These are phyloP conservation scores for Pontoporia blainvillei DNA, from an alignment of 2,113 vertebrate genomes.

Conservation along the genomic window DNA sequence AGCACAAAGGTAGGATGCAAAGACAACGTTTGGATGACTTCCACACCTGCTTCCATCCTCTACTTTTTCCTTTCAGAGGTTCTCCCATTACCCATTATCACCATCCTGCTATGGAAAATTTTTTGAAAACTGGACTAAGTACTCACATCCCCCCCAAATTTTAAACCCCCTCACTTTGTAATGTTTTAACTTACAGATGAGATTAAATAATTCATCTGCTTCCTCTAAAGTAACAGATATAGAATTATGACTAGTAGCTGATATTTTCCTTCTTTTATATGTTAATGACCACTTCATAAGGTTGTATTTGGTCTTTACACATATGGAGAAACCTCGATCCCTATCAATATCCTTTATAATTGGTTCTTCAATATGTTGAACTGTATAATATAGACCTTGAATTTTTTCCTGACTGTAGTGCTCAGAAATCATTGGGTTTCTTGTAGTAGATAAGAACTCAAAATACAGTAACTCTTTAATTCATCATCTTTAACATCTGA, in stretches of 20 bases:
- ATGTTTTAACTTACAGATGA: slow-evolving; percentile 12
- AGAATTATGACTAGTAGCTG: neutral
- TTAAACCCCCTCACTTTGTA: neutral
- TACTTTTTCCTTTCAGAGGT: neutral
- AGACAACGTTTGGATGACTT: neutral
- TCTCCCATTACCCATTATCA: neutral
- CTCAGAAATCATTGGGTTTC: neutral
- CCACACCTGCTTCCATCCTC: neutral
- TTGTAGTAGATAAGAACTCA: neutral
- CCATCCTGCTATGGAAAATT: neutral
- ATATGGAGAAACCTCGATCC: neutral
- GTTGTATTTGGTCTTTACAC: neutral
- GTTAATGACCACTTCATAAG: neutral
- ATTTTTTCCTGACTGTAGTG: neutral
- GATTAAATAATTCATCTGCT: neutral
- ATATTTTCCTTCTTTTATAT: neutral
- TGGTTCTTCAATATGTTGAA: neutral
- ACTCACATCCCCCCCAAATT: neutral
- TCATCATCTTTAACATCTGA: neutral
- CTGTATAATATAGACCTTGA: neutral
- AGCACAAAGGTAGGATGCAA: neutral
- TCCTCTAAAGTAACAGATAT: neutral
- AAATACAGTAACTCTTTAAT: neutral
- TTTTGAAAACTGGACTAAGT: slow-evolving; percentile 15
- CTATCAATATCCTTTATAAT: neutral